Evolutionary conservation across 2,888 invertebrate species (phyloP).

Genomic region (Chrysolina oricalcia): DNA sequence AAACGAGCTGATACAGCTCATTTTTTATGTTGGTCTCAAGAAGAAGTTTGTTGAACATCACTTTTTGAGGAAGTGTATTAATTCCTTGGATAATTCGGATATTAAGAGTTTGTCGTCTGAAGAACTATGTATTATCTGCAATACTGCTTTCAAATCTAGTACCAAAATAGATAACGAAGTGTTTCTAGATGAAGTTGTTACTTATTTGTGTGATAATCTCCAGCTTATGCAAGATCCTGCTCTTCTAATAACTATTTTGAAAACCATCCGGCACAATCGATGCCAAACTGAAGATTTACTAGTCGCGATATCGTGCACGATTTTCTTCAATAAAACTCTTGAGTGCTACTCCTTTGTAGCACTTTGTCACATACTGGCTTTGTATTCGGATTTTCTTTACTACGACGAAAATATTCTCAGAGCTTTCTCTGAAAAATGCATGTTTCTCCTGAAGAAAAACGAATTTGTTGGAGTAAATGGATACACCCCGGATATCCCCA

Average conservation of each 20-base stretch:
- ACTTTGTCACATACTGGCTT: conserved; percentile 69
- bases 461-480: conserved; percentile 49
- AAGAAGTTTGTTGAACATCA: conserved; percentile 64
- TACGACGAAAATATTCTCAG: conserved; percentile 65
- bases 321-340: conserved; percentile 67
- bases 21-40: conserved; percentile 68
- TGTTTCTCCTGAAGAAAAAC: conserved; percentile 61
- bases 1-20: conserved; percentile 66
- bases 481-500: conserved; percentile 58
- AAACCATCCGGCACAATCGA: conserved; percentile 69
- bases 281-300: conserved; percentile 68
- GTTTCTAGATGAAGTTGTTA: conserved; percentile 63
- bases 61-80: conserved; percentile 62
- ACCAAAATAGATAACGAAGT: conserved; percentile 64
- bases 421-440: conserved; percentile 62
- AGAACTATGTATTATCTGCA: conserved; percentile 69
- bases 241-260: conserved; percentile 69
- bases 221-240: conserved; percentile 67
- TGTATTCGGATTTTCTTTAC: conserved; percentile 69
- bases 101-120: conserved; percentile 63
- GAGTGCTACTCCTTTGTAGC: conserved; percentile 66
- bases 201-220: conserved; percentile 66
- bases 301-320: conserved; percentile 65
- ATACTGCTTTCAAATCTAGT: conserved; percentile 69
- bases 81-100: conserved; percentile 54